Conservation (phyloP, 2,888 invertebrate species). For the Actias luna region DNA sequence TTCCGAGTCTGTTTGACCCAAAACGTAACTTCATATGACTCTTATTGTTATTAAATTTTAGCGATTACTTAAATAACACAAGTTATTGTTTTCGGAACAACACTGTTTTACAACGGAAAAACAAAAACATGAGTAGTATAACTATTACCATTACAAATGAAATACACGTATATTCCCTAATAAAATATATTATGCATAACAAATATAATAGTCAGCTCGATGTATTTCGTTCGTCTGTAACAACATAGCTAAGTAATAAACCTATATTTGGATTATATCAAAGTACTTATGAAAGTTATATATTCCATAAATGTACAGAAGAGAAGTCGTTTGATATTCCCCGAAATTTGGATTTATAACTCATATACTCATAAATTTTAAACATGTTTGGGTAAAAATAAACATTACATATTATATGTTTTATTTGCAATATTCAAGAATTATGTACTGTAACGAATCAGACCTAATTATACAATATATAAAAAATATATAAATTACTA, state of each 20-base stretch:
- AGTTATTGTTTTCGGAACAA: too few species aligned
- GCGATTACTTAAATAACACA: too few species aligned
- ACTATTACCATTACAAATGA: too few species aligned
- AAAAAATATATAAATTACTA: too few species aligned
- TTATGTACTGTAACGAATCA: not conserved
- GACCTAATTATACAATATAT: not conserved
- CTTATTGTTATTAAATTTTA: too few species aligned
- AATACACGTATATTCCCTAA: too few species aligned
- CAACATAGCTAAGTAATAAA: not conserved
- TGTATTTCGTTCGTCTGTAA: not conserved
- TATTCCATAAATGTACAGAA: not conserved
- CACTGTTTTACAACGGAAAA: too few species aligned
- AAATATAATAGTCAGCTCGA: not conserved
- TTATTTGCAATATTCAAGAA: not conserved
- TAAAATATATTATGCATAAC: not conserved
- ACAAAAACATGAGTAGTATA: too few species aligned
- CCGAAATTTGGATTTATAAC: constrained; percentile 6
- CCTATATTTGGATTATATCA: not conserved
- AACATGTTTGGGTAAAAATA: constrained; percentile 1
- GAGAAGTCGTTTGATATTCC: constrained; percentile 5
- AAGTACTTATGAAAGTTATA: not conserved
- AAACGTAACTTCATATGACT: too few species aligned
- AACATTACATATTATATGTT: not conserved
- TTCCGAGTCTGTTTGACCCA: too few species aligned
- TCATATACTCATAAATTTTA: constrained; percentile 1